These are phyloP conservation scores for Neodiprion pinetum DNA, from an alignment of 1,140 invertebrate genomes.

Conservation along the genomic window DNA sequence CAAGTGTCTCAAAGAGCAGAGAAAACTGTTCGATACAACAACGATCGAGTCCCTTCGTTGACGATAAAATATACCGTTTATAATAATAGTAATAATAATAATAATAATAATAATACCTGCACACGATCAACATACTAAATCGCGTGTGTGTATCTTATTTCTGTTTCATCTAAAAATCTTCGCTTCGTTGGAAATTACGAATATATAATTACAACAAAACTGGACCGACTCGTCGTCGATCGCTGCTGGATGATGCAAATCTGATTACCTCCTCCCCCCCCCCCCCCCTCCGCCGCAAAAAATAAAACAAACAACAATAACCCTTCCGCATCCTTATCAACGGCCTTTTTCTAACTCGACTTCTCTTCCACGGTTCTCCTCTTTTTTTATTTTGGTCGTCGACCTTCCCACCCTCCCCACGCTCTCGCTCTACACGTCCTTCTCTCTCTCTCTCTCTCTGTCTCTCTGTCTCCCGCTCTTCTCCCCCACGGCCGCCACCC, in stretches of 20 bases:
- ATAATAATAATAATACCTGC: not conserved
- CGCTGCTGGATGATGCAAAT: constrained; percentile 34
- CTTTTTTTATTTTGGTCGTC: no score
- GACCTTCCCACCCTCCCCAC: constrained; percentile 30
- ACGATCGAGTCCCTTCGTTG: no score
- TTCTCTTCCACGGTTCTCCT: constrained; percentile 21
- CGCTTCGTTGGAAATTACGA: constrained; percentile 3
- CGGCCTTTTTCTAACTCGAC: constrained; percentile 22
- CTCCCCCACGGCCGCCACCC: constrained; percentile 21
- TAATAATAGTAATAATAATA: no score
- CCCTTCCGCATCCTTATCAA: constrained; percentile 25
- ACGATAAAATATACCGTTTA: no score
- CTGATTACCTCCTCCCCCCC: constrained; percentile 30
- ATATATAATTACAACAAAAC: not conserved
- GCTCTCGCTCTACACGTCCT: constrained; percentile 22
- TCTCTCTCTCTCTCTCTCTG: constrained; percentile 41
- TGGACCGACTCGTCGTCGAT: constrained; percentile 32
- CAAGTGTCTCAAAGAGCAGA: no score
- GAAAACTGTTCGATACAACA: no score
- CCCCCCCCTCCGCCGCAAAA: constrained; percentile 16
- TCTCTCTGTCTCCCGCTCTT: constrained; percentile 46
- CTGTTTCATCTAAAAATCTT: constrained; percentile 38
- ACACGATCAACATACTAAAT: constrained; percentile 40
- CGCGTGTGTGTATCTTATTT: constrained; percentile 44
- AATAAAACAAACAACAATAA: no score